A percentile compares a stretch with the other conserved stretches of the same genome.
These are phyloP conservation scores for Rana temporaria DNA, from an alignment of 2,113 vertebrate genomes.

Conservation along the genomic window DNA sequence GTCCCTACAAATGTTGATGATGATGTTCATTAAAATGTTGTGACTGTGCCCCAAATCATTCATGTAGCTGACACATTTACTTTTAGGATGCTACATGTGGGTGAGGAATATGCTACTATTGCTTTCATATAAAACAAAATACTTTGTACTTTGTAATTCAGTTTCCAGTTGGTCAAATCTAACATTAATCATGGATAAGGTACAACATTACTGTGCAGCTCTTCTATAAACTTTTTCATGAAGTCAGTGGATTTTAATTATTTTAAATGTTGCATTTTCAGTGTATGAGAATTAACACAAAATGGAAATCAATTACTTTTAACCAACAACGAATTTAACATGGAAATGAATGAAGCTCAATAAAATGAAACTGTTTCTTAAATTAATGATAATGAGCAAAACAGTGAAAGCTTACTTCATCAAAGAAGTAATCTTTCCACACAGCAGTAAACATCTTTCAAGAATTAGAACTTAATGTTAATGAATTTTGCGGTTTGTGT, in stretches of 20 bases:
- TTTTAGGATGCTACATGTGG: no score
- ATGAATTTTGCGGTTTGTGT: conserved; percentile 58
- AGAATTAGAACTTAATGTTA: conserved; percentile 59
- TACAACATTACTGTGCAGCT: conserved; percentile 5
- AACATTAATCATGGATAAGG: conserved; percentile 27
- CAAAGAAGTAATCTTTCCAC: conserved; percentile 53
- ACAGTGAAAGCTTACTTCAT: conserved; percentile 56
- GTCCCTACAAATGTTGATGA: no score
- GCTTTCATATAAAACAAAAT: no score
- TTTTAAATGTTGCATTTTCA: conserved; percentile 48
- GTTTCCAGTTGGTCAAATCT: background rate
- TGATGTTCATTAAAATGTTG: no score
- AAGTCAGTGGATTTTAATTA: conserved; percentile 47
- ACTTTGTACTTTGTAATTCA: background rate
- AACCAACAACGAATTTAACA: conserved; percentile 62
- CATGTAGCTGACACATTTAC: no score
- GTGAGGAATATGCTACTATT: no score
- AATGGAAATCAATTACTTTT: conserved; percentile 59
- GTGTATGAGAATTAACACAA: conserved; percentile 52
- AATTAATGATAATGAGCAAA: conserved; percentile 47
- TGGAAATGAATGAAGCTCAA: conserved; percentile 58
- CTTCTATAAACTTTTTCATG: conserved; percentile 13
- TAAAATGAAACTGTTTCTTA: conserved; percentile 48
- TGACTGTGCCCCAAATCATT: no score
- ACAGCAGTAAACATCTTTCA: conserved; percentile 48